Percentiles rank a stretch among this genome's conserved stretches.
These are phyloP conservation scores for Dicrurus megarhynchus DNA, from an alignment of 2,113 vertebrate genomes.

Conservation along the genomic window DNA sequence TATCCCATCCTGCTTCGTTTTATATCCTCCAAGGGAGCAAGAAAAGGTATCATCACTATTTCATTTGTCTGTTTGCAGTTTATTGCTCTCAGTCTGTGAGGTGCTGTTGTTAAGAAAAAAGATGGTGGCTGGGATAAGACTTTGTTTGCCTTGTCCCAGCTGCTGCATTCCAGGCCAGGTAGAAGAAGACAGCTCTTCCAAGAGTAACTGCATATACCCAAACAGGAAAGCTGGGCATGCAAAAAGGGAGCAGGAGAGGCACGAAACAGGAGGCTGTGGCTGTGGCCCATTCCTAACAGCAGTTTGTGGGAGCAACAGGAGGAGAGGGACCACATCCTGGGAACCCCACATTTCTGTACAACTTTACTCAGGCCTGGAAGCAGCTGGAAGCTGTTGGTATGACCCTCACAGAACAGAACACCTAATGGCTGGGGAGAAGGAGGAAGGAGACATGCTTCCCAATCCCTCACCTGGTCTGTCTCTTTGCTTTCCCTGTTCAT, in stretches of 20 bases:
- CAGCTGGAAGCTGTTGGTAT: neutral
- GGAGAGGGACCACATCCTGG: neutral
- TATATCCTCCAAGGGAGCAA: neutral
- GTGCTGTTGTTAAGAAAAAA: neutral
- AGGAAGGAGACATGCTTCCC: neutral
- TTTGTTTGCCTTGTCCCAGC: neutral
- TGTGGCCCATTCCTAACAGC: neutral
- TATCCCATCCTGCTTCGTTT: neutral
- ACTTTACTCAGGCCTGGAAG: neutral
- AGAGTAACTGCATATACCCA: neutral
- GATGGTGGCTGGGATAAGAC: neutral
- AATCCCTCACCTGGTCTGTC: neutral
- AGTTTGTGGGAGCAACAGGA: accelerated
- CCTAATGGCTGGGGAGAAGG: neutral
- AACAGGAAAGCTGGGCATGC: neutral
- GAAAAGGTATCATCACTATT: neutral
- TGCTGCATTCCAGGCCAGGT: neutral
- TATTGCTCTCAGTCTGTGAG: neutral
- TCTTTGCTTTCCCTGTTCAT: neutral
- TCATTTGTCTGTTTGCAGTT: neutral
- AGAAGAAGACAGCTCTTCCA: neutral
- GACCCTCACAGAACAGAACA: neutral
- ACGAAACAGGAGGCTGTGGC: neutral
- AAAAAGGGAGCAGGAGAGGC: neutral
- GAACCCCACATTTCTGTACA: neutral